phyloP scores from a whole-genome alignment of 2,888 invertebrate genomes.

The Drosophila anomelani region DNA sequence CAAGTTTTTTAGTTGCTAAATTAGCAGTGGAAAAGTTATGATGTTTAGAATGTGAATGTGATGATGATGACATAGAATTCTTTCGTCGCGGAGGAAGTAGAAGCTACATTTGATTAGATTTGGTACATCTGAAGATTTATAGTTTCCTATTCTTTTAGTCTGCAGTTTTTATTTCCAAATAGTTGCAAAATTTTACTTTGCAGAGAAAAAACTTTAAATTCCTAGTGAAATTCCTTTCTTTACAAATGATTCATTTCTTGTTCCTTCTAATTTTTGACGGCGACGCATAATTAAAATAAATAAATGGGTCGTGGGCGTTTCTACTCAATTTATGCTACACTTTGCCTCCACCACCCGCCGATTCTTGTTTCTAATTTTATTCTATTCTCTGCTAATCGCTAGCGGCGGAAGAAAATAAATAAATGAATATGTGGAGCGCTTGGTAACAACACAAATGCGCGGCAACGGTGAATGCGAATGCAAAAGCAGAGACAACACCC shows the following conservation, averaged over 20 bases:
- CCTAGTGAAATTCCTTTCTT: not conserved
- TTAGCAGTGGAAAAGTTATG: conserved; percentile 40
- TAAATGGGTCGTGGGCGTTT: conserved; percentile 38
- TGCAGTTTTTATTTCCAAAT: not conserved
- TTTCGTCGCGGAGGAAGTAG: not conserved
- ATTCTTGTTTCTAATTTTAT: conserved; percentile 17
- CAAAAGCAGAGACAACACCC: conserved; percentile 15
- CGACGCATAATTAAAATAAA: conserved; percentile 32
- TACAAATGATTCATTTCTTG: not conserved
- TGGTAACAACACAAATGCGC: conserved; percentile 28
- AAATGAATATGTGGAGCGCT: conserved; percentile 28
- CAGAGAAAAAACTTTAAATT: not conserved
- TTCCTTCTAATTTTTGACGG: conserved; percentile 2
- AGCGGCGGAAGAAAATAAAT: conserved; percentile 13
- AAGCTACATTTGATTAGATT: not conserved
- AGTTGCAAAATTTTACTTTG: no score
- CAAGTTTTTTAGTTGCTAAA: conserved; percentile 41
- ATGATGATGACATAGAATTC: conserved; percentile 16
- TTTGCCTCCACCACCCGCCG: not conserved
- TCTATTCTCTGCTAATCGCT: conserved; percentile 34
- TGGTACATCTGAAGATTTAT: not conserved
- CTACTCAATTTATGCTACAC: conserved; percentile 7
- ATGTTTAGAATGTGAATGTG: conserved; percentile 19
- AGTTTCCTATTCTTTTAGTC: not conserved
- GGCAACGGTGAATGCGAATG: conserved; percentile 1